Evolutionary conservation across 2,113 vertebrate genomes (phyloP), one percentile per base, ranked within the genome.

Genomic region (Ploceus nigricollis): DNA sequence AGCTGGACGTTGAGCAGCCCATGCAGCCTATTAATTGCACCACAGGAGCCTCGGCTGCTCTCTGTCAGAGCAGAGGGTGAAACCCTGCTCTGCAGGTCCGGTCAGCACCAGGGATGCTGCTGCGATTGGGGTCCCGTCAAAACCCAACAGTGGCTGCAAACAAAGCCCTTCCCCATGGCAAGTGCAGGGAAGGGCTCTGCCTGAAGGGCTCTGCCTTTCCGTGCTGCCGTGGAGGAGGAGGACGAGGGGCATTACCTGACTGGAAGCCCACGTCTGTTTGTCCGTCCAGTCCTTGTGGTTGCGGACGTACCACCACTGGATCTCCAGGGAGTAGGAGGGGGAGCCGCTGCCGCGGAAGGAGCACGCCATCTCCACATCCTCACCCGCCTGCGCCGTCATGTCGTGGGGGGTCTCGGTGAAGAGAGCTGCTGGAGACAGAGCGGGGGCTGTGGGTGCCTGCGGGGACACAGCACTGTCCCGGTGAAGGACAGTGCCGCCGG

Each of bases 351-450:
- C 99, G 0, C 99, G 98, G 98, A 99, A 99, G 82, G 99, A 99
- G n/a, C 99, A 99, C 12, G 99, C 99, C 99, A 99, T 99, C 98
- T 99, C 99, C 96, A 99, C 99, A 33, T 99, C 99, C 96, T 99
- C 98, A 0, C 99, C 99, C 0, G 98, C 98, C 93, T 98, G 98
- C 1, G 98, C 98, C 0, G 98, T 98, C 97, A 99, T 97, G 97
- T 99, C 99, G 4, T 98, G 99, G 27, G 99, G 99, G 12, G 98
- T 98, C 97, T 99, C 99, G 19, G 99, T 99, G 96, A 99, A 99
- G 40, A 99, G 98, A 54, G 99, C 99, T 99, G 98, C 35, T 4
- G 65, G 75, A 45, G 63, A 93, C 33, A 85, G 83, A 95, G 31
- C 8, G 2, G 16, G 60, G 90, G 64, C 65, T 78, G 84, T 4